Percentiles rank a stretch among this genome's conserved stretches.
phyloP scores from a whole-genome alignment of 2,888 invertebrate genomes.

The Agonum fuliginosum region DNA sequence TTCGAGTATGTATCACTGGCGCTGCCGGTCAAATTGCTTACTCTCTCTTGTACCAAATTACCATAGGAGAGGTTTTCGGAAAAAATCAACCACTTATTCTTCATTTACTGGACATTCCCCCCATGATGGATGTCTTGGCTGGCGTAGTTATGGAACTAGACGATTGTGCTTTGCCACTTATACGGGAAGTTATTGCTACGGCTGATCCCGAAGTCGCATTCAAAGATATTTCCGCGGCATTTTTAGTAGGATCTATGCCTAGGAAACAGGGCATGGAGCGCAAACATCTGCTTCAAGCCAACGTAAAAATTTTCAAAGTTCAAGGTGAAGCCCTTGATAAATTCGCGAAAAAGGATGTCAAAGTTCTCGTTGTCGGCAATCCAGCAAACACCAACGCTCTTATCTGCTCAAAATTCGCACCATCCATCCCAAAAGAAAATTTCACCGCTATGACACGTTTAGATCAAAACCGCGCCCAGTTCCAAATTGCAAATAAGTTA shows the following conservation, averaged over 20 bases:
- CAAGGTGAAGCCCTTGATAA: slow-evolving; percentile 96
- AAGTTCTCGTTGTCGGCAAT: slow-evolving; percentile 98
- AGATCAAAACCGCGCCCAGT: slow-evolving; percentile 97
- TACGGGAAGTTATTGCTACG: slow-evolving; percentile 90
- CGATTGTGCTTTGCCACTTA: slow-evolving; percentile 94
- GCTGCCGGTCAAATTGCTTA: slow-evolving; percentile 99
- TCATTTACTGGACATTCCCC: slow-evolving; percentile 94
- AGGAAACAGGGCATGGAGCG: slow-evolving; percentile 98
- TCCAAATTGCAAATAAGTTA: slow-evolving; percentile 87
- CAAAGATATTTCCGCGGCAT: slow-evolving; percentile 95
- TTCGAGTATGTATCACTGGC: slow-evolving; percentile 96
- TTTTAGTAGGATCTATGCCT: slow-evolving; percentile 98
- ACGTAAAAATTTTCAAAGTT: slow-evolving; percentile 98
- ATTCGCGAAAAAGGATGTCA: slow-evolving; percentile 92
- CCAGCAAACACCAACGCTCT: slow-evolving; percentile 99
- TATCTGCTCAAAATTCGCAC: slow-evolving; percentile 96
- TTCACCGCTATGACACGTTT: slow-evolving; percentile 98
- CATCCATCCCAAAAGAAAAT: slow-evolving; percentile 95
- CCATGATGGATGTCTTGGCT: slow-evolving; percentile 96
- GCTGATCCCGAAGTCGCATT: slow-evolving; percentile 94
- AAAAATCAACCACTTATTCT: slow-evolving; percentile 89
- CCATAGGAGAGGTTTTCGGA: slow-evolving; percentile 97
- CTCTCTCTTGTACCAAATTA: slow-evolving; percentile 94
- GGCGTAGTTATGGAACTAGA: slow-evolving; percentile 98
- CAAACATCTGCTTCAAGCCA: slow-evolving; percentile 96